Conservation (phyloP, 2,113 vertebrate genomes). For the Phyllopteryx taeniolatus region DNA sequence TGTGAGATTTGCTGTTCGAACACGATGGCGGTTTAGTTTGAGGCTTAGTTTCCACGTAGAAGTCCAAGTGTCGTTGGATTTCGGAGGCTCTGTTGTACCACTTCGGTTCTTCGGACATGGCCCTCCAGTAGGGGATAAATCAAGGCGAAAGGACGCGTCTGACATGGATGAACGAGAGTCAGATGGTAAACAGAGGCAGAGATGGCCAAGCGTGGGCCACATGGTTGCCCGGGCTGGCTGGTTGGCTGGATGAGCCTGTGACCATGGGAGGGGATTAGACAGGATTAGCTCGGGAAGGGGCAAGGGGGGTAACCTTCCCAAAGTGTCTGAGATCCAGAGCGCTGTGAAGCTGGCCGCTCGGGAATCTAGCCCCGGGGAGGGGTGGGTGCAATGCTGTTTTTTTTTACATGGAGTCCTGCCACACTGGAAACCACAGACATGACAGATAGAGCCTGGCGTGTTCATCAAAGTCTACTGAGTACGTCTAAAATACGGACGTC, state of each 20-base stretch:
- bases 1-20: not conserved
- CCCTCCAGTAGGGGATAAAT: conserved; percentile 7
- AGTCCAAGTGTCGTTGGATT: not conserved
- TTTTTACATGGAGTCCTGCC: conserved; percentile 48
- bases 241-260: conserved; percentile 62
- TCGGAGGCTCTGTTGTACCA: not conserved
- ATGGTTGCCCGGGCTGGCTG: conserved; percentile 37
- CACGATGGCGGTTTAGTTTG: not conserved
- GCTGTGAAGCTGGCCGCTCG: conserved; percentile 73
- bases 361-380: conserved; percentile 65
- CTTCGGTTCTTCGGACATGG: not conserved
- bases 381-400: conserved; percentile 59
- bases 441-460: conserved; percentile 12
- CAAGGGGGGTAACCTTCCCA: conserved; percentile 74
- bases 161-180: conserved; percentile 30
- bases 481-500: not conserved
- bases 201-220: conserved; percentile 43
- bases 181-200: conserved; percentile 35
- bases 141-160: conserved; percentile 1
- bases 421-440: conserved; percentile 43
- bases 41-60: not conserved
- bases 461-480: conserved; percentile 6
- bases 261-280: conserved; percentile 72
- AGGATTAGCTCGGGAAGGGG: conserved; percentile 62
- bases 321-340: conserved; percentile 79